These are phyloP conservation scores for Beaufortia kweichowensis DNA, from an alignment of 2,113 vertebrate species.

Conservation along the genomic window DNA sequence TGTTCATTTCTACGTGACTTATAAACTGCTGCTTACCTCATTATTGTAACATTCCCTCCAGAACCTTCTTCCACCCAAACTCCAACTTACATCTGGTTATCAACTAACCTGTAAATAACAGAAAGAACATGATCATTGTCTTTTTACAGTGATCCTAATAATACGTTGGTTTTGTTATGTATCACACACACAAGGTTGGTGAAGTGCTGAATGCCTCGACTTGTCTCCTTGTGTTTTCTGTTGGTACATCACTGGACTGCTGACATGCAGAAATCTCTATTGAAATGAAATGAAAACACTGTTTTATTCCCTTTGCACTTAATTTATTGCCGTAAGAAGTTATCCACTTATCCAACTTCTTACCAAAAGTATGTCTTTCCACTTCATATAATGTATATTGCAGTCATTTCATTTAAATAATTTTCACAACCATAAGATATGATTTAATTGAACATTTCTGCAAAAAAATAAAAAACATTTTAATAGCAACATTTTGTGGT, in stretches of 20 bases:
- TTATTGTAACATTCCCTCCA: no score
- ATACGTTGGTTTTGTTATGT: no score
- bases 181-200: no score
- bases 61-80: no score
- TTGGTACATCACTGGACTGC: constrained; percentile 33
- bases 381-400: neutral
- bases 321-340: neutral
- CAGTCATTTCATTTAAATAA: neutral
- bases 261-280: constrained; percentile 43
- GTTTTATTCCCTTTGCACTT: constrained; percentile 39
- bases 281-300: constrained; percentile 48
- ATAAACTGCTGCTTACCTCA: no score
- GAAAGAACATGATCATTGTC: no score
- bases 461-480: no score
- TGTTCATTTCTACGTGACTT: no score
- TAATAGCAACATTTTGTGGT: no score
- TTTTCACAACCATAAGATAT: neutral
- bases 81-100: no score
- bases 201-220: constrained; percentile 15
- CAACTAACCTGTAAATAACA: no score
- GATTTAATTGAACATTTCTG: neutral
- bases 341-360: constrained; percentile 21
- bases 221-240: constrained; percentile 29
- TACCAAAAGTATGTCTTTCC: constrained; percentile 30
- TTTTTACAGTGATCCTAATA: no score